These are phyloP conservation scores for Lateolabrax maculatus DNA, from an alignment of 2,797 vertebrate genomes.

Conservation along the genomic window DNA sequence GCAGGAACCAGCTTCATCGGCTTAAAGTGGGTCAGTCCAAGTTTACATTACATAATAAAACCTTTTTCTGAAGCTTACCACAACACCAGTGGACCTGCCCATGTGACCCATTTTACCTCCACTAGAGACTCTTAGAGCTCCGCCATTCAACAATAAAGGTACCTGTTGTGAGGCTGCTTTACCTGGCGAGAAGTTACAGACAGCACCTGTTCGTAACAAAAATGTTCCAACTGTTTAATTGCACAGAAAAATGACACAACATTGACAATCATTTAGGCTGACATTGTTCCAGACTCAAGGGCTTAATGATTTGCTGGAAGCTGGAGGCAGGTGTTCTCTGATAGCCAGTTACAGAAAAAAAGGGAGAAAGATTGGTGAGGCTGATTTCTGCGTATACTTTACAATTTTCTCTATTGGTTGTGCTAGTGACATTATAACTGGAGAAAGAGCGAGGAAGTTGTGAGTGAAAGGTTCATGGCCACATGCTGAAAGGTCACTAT, in stretches of 20 bases:
- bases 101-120: not conserved
- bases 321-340: constrained; percentile 8
- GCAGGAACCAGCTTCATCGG: not conserved
- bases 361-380: not conserved
- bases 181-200: constrained; percentile 7
- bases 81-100: not conserved
- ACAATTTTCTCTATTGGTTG: not conserved
- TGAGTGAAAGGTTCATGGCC: constrained; percentile 30
- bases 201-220: constrained; percentile 26
- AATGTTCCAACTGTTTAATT: constrained; percentile 24
- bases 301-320: constrained; percentile 2
- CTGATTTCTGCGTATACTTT: not conserved
- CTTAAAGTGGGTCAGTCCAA: constrained; percentile 18
- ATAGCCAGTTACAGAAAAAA: not conserved
- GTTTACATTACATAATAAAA: constrained; percentile 16
- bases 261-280: constrained; percentile 4
- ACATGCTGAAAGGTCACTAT: constrained; percentile 63
- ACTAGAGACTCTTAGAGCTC: not conserved
- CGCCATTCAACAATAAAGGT: not conserved
- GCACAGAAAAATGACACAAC: constrained; percentile 24
- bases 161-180: not conserved
- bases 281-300: not conserved
- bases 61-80: constrained; percentile 22
- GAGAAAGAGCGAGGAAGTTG: constrained; percentile 2
- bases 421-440: constrained; percentile 1